These are phyloP conservation scores for Hafferia zeledoni DNA, from an alignment of 2,797 vertebrate genomes.

Conservation along the genomic window DNA sequence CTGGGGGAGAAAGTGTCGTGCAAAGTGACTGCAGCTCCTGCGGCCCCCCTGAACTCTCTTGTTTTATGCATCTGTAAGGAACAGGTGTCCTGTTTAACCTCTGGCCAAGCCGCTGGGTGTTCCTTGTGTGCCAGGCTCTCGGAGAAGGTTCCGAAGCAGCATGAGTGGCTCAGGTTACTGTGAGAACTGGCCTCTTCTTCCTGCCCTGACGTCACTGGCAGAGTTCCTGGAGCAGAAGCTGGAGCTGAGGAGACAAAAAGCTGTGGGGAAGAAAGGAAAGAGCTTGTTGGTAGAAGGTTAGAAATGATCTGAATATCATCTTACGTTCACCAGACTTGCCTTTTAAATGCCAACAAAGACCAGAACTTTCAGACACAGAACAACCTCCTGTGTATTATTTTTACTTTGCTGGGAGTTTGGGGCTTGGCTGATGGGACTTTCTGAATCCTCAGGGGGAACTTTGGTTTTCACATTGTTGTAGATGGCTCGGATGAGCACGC, in stretches of 20 bases:
- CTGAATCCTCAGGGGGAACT: background rate
- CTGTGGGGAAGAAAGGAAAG: background rate
- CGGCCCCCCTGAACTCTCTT: background rate
- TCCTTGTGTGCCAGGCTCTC: background rate
- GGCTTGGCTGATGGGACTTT: background rate
- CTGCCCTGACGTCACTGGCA: background rate
- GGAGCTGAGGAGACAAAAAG: background rate
- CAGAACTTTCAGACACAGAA: background rate
- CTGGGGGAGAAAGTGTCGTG: background rate
- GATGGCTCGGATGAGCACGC: background rate
- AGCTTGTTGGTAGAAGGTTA: background rate
- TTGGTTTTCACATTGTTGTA: background rate
- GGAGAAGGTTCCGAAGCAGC: background rate
- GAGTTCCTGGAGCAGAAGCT: background rate
- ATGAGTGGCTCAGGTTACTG: background rate
- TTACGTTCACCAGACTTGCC: background rate
- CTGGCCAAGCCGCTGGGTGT: background rate
- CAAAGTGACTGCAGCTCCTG: background rate
- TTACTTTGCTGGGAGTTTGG: background rate
- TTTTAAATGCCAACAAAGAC: background rate
- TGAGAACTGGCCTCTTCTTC: background rate
- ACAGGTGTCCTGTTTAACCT: background rate
- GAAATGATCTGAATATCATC: background rate
- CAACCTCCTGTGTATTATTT: background rate
- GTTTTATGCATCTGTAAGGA: accelerated